These are phyloP conservation scores for Dryobates pubescens DNA, from an alignment of 2,797 vertebrate genomes.

Conservation along the genomic window DNA sequence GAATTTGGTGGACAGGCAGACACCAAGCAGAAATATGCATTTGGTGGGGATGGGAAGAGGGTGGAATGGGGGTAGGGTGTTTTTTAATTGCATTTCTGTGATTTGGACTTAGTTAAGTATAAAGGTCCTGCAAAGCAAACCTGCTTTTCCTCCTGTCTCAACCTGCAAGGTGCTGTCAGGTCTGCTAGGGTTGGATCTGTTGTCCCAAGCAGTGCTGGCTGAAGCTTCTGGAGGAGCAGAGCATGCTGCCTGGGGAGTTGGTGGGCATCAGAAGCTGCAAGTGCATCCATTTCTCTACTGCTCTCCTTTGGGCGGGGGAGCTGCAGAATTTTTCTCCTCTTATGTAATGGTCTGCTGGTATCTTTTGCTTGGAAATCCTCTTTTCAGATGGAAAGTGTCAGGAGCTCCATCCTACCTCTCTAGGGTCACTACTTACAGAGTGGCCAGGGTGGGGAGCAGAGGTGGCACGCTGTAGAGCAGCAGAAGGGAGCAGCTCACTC, in stretches of 20 bases:
- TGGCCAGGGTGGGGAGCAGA: background rate
- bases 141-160: background rate
- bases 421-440: background rate
- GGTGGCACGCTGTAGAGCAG: background rate
- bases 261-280: constrained; percentile 16
- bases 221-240: background rate
- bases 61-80: background rate
- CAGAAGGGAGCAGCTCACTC: background rate
- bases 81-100: background rate
- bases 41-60: accelerated
- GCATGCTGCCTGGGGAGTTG: background rate
- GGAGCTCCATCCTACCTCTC: background rate
- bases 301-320: constrained; percentile 31
- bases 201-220: background rate
- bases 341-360: constrained; percentile 60
- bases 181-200: background rate
- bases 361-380: constrained; percentile 42
- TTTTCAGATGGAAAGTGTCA: background rate
- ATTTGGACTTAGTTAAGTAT: background rate
- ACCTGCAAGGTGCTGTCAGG: background rate
- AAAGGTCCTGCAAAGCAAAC: background rate
- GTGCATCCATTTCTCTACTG: background rate
- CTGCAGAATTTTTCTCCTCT: constrained; percentile 56
- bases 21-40: background rate
- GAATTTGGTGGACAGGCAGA: background rate